phyloP scores from a whole-genome alignment of 2,113 vertebrate species.

The Machaerirhynchus nigripectus region DNA sequence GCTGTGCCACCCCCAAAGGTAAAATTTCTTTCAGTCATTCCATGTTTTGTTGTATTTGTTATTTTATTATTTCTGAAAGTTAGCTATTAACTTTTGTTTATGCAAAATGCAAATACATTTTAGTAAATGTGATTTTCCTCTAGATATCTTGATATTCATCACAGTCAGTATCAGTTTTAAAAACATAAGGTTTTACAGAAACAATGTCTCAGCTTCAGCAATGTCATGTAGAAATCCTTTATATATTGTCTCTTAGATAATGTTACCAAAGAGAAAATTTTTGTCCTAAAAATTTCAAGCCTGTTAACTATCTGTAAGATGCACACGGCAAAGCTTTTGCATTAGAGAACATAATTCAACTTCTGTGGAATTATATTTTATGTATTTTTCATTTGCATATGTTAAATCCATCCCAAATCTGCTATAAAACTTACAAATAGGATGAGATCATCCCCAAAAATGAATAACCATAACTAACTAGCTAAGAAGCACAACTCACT shows the following conservation, averaged over 20 bases:
- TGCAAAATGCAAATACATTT: not conserved
- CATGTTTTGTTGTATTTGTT: not conserved
- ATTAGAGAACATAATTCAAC: not conserved
- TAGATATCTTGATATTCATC: not conserved
- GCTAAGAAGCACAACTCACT: not conserved
- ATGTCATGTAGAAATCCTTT: not conserved
- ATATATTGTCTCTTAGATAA: not conserved
- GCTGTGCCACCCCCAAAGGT: not conserved
- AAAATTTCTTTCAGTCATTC: not conserved
- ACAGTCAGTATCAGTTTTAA: not conserved
- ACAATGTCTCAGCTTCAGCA: not conserved
- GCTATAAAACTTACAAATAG: constrained; percentile 9
- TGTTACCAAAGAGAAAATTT: not conserved
- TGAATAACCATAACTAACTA: constrained; percentile 41
- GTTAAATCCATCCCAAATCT: not conserved
- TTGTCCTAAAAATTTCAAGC: not conserved
- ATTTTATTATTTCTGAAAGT: not conserved
- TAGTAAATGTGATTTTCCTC: not conserved
- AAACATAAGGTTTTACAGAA: not conserved
- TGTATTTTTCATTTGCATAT: not conserved
- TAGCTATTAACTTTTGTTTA: not conserved
- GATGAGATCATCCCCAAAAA: not conserved
- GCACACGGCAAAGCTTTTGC: not conserved
- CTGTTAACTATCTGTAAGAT: not conserved
- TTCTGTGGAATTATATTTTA: not conserved